Base-by-base conservation (phyloP, 2,797 vertebrate genomes). In the Rhadinocentrus ornatus region DNA sequence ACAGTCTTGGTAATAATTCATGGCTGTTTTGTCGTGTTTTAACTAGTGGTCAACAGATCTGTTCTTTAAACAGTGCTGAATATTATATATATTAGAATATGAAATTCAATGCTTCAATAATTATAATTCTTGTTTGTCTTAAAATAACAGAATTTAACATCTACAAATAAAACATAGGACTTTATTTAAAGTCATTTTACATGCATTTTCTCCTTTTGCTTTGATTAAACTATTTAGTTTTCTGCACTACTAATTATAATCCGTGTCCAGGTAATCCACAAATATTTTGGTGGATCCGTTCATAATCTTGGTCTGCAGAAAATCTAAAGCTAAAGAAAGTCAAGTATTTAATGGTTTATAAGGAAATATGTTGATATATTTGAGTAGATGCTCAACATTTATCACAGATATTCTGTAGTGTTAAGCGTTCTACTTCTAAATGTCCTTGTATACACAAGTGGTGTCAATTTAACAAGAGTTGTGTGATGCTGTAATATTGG, bases 401-500 rank as follows among this genome's bases (percentile, higher is more conserved):
- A 16, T 13, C 2, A 34, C 1, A 20, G 65, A 7, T 3, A 11
- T 64, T 31, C 20, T 24, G 12, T 15, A 18, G 4, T 15, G 0
- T 52, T 29, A 16, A 26, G 8, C 35, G 46, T 46, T 6, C 18
- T 18, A 0, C 27, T 26, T 69, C 2, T 56, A n/a, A 63, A 63
- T 70, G 11, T 37, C 29, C 22, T 53, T 48, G 60, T 13, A 37
- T 37, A n/a, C 48, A 8, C 2, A 4, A 59, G 41, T 29, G 31
- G 10, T 71, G 32, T 69, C 34, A 71, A 22, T 62, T 34, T 35
- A 67, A 78, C 68, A 62, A 70, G 72, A 50, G 20, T 2, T 2
- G 48, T 37, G 59, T 79, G 55, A 79, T 71, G 55, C 15, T 35
- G 29, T 52, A 31, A 57, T 48, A 32, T 37, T 59, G 12, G 12